Evolutionary conservation across 2,888 invertebrate species (phyloP), one percentile per base, ranked within the genome.

Genomic region (Rosalia funebris): DNA sequence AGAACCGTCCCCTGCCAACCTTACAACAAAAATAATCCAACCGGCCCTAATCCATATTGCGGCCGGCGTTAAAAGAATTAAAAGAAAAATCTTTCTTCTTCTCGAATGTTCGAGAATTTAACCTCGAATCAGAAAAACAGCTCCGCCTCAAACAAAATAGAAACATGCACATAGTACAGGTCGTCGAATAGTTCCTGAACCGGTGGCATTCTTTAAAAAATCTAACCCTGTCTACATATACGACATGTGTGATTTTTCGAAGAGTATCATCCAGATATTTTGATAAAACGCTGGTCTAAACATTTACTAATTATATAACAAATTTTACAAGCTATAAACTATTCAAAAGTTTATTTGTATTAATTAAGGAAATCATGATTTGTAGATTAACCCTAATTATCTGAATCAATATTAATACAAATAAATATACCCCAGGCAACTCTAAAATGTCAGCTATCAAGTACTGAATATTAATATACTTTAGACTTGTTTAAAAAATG

Each of bases 371-470:
- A n/a, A n/a, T n/a, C n/a, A n/a, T n/a, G n/a, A n/a, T n/a, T n/a
- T n/a, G n/a, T n/a, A n/a, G n/a, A n/a, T n/a, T n/a, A n/a, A n/a
- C n/a, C n/a, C n/a, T n/a, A n/a, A n/a, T n/a, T n/a, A n/a, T n/a
- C n/a, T n/a, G n/a, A n/a, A 14, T 31, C 12, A 45, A 25, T 45
- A 32, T 46, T 46, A 32, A 46, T 46, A 46, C 31, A 46, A 46
- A 46, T 32, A 46, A 46, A 32, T 15, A 15, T 46, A 46, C 32
- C 45, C 46, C 31, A 25, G 31, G 15, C 25, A 25, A 46, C n/a
- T 16, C 39, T 41, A 41, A 25, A 25, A 25, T 25, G 25, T 7
- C 7, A 25, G 4, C 25, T 25, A 25, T 25, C 25, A 7, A 25
- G 7, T 7, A 25, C 25, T 5, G 7, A 25, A 25, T n/a, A n/a